Base-by-base conservation (phyloP, 1,140 invertebrate genomes). In the Drosophila saltans region DNA sequence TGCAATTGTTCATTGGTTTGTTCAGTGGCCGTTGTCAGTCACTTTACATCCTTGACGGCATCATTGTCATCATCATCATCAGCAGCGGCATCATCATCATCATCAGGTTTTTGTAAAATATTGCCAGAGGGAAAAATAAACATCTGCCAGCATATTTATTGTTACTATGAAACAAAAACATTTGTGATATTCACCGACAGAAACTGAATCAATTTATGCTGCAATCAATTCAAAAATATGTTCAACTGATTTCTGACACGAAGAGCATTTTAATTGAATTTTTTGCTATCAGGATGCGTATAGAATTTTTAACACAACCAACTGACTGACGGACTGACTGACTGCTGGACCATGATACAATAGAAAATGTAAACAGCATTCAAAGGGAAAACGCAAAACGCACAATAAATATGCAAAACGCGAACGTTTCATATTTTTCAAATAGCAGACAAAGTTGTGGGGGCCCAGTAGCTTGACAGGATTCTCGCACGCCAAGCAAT, bases 321-420 rank as follows among this genome's bases (percentile, higher is more conserved):
- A 70, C 43, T 62, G 64, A 48, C 63, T 21, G 45, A 8, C 43
- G 21, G 16, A 48, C 63, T 7, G 16, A 21, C 43, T 45, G 43
- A 7, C 43, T 33, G 69, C 56, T 36, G 45, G 48, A 52, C 4
- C 24, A 57, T 33, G 21, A 56, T 24, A 48, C 63, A 52, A 63
- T 63, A 63, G 28, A 55, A 21, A 65, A 65, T 6, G 60, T 57
- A 39, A 24, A 43, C 39, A 61, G 39, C 52, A 66, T 59, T 58
- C 52, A 66, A 59, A n/a, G 52, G 28, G 58, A 59, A 69, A 30
- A 48, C 48, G 48, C 41, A 61, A 79, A 77, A 59, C 68, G 75
- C 57, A 78, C 63, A 68, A 83, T 86, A 88, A 86, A 89, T 89
- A 86, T 86, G 83, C 84, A 86, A 86, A 86, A 70, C 77, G 83